Base-by-base conservation (phyloP, 2,888 invertebrate genomes). In the Amphiduros pacificus region DNA sequence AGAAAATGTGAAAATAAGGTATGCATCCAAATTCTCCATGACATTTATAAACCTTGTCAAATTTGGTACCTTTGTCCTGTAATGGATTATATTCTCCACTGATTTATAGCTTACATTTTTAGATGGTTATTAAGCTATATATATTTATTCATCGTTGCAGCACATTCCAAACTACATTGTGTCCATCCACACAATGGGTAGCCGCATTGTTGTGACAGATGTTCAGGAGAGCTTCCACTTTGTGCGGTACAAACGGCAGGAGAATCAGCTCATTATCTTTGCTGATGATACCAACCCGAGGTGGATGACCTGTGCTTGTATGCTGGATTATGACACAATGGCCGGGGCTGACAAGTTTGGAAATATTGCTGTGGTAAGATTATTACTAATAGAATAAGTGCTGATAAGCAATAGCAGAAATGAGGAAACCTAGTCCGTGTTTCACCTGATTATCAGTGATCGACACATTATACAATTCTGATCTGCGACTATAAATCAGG, bases 311-410 rank as follows among this genome's bases (percentile, higher is more conserved):
- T 91, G 92, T 54, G 91, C 92, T 2, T 91, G 91, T 66, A 87
- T 97, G 56, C 84, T 99, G 54, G 99, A 99, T 85, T 98, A 96
- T 76, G 94, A 95, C 78, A 97, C 97, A 0, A 90, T 97, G 20
- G 97, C 96, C 0, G 90, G 93, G 63, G 93, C 95, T 6, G 99
- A 99, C 82, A 99, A 99, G 84, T 99, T 98, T 85, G 99, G 98
- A 32, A 99, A 96, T 79, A 87, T 99, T 70, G 89, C 92, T 61
- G 89, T 99, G 61, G 91, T 96, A 76, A 85, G 87, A 84, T 11
- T n/a, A 52, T n/a, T n/a, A n/a, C n/a, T n/a, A n/a, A n/a, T n/a
- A n/a, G n/a, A n/a, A n/a, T n/a, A n/a, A n/a, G n/a, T n/a, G n/a
- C n/a, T n/a, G n/a, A n/a, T n/a, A n/a, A n/a, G n/a, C n/a, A n/a